These are phyloP conservation scores for Volucella inflata DNA, from an alignment of 2,888 invertebrate genomes.

Conservation along the genomic window DNA sequence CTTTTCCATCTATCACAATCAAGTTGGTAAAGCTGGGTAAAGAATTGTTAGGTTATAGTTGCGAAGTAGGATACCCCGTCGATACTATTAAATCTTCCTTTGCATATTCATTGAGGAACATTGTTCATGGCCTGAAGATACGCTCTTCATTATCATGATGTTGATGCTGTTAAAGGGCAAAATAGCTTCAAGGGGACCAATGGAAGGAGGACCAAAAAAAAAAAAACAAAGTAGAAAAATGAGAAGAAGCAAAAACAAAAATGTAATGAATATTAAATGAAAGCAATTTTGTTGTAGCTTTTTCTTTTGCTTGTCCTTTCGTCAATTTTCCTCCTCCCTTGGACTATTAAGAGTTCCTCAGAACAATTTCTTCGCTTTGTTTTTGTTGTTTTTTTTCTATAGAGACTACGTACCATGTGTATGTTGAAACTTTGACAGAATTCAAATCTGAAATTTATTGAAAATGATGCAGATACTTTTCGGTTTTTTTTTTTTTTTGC, in stretches of 20 bases:
- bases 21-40: neutral
- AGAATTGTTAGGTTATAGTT: neutral
- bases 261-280: slow-evolving; percentile 45
- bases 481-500: no score
- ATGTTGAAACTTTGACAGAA: slow-evolving; percentile 7
- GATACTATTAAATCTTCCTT: slow-evolving; percentile 11
- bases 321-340: neutral
- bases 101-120: slow-evolving; percentile 36
- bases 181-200: neutral
- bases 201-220: no score
- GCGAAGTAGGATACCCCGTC: neutral
- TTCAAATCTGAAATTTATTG: neutral
- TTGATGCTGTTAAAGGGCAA: slow-evolving; percentile 7
- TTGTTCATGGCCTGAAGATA: slow-evolving; percentile 15
- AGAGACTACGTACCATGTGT: slow-evolving; percentile 14
- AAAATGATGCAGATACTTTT: no score
- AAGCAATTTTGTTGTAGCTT: slow-evolving; percentile 17
- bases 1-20: slow-evolving; percentile 18
- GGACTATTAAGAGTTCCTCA: neutral
- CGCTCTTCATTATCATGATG: slow-evolving; percentile 40
- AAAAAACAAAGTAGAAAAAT: neutral
- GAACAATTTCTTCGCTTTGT: neutral
- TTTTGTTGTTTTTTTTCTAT: neutral
- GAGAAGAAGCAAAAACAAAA: slow-evolving; percentile 12
- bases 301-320: neutral